Percentiles rank a stretch among this genome's conserved stretches.
phyloP scores from a whole-genome alignment of 1,140 invertebrate species.

The Brachionus calyciflorus region DNA sequence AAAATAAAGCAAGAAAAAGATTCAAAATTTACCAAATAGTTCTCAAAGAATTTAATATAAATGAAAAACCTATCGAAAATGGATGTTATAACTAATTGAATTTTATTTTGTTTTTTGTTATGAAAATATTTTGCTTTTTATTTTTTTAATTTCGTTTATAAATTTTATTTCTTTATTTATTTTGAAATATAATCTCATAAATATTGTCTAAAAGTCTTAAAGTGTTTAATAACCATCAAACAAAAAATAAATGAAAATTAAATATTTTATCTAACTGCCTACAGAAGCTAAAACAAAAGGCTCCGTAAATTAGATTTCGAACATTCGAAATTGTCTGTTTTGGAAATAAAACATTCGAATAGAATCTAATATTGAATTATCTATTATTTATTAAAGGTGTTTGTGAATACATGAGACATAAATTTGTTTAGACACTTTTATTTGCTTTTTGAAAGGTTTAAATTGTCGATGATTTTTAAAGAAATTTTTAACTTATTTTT shows the following conservation, averaged over 20 bases:
- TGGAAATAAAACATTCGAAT: too few relatives aligned
- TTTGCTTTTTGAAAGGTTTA: background rate
- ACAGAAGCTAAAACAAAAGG: too few relatives aligned
- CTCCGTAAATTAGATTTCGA: too few relatives aligned
- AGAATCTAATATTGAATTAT: background rate
- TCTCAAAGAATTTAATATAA: background rate
- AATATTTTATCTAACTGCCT: too few relatives aligned
- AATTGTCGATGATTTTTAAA: too few relatives aligned
- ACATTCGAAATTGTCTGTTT: too few relatives aligned
- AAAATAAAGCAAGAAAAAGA: background rate
- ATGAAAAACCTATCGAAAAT: slow-evolving; percentile 27
- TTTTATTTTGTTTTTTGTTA: background rate
- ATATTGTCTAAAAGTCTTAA: too few relatives aligned
- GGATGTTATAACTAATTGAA: slow-evolving; percentile 40
- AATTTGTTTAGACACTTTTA: background rate
- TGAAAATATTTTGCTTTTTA: background rate
- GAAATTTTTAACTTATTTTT: background rate
- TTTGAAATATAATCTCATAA: too few relatives aligned
- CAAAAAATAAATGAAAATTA: too few relatives aligned
- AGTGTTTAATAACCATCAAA: too few relatives aligned
- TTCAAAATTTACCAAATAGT: slow-evolving; percentile 13
- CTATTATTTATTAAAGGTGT: slow-evolving; percentile 25
- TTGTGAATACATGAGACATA: background rate
- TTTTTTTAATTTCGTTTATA: background rate
- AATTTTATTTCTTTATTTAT: background rate